phyloP scores from a whole-genome alignment of 2,888 invertebrate genomes.

The Campoplex capitator region DNA sequence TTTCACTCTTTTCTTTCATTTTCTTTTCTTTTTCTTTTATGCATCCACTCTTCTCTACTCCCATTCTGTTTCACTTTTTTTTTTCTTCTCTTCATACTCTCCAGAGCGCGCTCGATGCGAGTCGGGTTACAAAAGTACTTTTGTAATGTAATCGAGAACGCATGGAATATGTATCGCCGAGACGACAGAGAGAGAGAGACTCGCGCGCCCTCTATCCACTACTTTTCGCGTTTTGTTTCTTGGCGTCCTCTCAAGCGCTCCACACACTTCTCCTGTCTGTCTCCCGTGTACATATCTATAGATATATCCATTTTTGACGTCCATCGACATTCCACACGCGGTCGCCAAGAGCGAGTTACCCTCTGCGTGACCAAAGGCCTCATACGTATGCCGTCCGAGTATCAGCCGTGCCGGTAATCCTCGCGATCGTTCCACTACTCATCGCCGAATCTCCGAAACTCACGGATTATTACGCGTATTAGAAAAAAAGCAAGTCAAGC shows the following conservation, averaged over 20 bases:
- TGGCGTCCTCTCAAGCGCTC: slow-evolving; percentile 28
- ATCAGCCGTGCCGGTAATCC: slow-evolving; percentile 16
- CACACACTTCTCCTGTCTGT: background rate
- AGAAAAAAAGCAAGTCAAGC: background rate
- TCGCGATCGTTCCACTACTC: background rate
- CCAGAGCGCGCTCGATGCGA: slow-evolving; percentile 2
- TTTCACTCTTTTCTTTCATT: too few species aligned
- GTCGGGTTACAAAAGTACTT: slow-evolving; percentile 40
- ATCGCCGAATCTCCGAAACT: background rate
- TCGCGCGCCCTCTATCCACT: slow-evolving; percentile 8
- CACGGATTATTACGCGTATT: background rate
- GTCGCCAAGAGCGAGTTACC: slow-evolving; percentile 37
- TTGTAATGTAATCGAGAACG: background rate
- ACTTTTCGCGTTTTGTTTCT: background rate
- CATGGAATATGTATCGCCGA: slow-evolving; percentile 2
- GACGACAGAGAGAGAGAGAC: background rate
- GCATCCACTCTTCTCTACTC: slow-evolving; percentile 22
- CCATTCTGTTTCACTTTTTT: slow-evolving; percentile 17
- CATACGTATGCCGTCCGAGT: slow-evolving; percentile 31
- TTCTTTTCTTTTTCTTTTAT: background rate
- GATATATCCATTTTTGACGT: slow-evolving; percentile 52
- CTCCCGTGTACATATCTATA: background rate
- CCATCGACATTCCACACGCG: slow-evolving; percentile 65
- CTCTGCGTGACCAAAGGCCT: background rate
- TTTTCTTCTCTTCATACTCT: background rate